Evolutionary conservation across 2,113 vertebrate genomes (phyloP).

Genomic region (Cettia cetti): DNA sequence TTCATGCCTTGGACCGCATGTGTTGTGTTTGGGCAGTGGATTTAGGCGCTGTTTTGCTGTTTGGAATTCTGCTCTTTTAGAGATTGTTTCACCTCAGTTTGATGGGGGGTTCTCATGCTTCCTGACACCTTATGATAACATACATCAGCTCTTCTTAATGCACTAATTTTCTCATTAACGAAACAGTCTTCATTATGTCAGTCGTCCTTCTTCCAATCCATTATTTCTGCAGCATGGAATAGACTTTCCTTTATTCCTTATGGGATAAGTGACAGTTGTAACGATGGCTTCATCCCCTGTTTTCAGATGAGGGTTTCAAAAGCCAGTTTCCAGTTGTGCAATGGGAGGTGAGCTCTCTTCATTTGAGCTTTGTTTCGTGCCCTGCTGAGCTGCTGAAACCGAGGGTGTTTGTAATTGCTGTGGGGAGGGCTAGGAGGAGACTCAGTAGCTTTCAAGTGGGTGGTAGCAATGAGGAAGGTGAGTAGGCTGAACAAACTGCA

Average conservation of each 20-base stretch:
- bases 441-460: background rate
- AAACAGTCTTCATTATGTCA: fast-evolving
- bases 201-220: background rate
- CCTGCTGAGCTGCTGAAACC: background rate
- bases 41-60: background rate
- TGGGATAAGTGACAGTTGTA: background rate
- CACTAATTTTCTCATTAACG: background rate
- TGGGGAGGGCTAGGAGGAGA: background rate
- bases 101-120: fast-evolving
- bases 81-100: background rate
- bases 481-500: background rate
- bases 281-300: background rate
- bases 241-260: background rate
- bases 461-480: background rate
- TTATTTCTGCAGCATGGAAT: background rate
- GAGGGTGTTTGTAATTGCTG: background rate
- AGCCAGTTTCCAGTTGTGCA: background rate
- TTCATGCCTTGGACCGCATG: fast-evolving
- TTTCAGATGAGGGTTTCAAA: background rate
- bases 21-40: background rate
- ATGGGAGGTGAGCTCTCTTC: background rate
- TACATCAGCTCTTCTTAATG: background rate
- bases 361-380: background rate
- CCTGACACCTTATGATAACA: background rate
- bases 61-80: background rate